Conservation (phyloP, 2,888 invertebrate species). For the Aphidoletes aphidimyza region DNA sequence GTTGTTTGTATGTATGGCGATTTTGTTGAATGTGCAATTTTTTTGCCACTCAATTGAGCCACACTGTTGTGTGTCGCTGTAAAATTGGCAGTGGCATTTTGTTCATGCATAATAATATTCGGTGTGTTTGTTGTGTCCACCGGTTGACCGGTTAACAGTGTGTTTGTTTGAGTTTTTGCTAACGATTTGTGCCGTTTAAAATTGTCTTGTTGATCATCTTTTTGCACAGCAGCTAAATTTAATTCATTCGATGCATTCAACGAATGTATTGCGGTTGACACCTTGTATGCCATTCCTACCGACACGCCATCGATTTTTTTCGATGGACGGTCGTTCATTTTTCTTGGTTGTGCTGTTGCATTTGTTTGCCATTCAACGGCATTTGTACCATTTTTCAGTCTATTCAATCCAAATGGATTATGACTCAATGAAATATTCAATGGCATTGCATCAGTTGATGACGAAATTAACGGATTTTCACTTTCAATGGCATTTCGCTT, state of each 20-base stretch:
- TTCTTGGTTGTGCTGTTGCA: background rate
- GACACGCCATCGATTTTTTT: background rate
- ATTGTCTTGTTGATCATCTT: background rate
- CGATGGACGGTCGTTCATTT: background rate
- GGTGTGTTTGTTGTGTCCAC: background rate
- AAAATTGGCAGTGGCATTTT: conserved; percentile 9
- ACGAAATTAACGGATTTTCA: background rate
- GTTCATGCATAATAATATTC: background rate
- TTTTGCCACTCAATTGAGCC: background rate
- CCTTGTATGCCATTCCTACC: background rate
- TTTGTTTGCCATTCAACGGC: conserved; percentile 22
- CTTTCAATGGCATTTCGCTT: conserved; percentile 49
- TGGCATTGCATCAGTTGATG: conserved; percentile 32
- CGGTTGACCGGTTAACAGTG: background rate
- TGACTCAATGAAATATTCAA: conserved; percentile 37
- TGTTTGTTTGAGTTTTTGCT: conserved; percentile 5
- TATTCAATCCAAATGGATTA: conserved; percentile 20
- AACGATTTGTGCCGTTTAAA: background rate
- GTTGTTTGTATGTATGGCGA: background rate
- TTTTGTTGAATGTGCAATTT: background rate
- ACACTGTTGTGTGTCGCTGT: no score
- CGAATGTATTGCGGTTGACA: background rate
- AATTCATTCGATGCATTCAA: conserved; percentile 10
- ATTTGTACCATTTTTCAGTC: background rate
- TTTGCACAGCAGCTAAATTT: background rate